Evolutionary conservation across 2,797 vertebrate species (phyloP), one percentile per base, ranked within the genome.

Genomic region (Chromis chromis): DNA sequence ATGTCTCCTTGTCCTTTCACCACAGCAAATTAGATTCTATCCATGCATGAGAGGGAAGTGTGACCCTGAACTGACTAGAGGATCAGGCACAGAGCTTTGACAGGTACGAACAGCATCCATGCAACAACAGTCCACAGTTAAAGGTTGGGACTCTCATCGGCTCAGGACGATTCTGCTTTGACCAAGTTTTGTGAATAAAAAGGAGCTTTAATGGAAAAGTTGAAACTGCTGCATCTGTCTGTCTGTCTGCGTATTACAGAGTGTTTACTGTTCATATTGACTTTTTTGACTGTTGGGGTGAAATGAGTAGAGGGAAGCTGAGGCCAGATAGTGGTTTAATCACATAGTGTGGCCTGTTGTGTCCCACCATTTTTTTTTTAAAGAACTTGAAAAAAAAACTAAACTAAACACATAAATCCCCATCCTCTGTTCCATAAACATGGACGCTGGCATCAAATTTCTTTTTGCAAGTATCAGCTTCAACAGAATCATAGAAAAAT

Each of bases 1-100:
- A 94, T 94, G 94, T 96, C 95, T 94, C 91, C 92, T 94, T 94
- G 94, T 95, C 92, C 92, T 93, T 93, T 93, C 92, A 92, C 88
- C 90, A 86, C 86, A 89, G 89, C 90, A 95, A 94, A 95, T 94
- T 94, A 94, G 91, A 94, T 94, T 94, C 83, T 87, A 81, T 61
- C 91, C 84, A 90, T 86, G 91, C 93, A 92, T 88, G 84, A 89
- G 86, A 82, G 88, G 74, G 76, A 90, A 90, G 93, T 89, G 88
- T 94, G 93, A 94, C 94, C 94, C 91, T 89, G 93, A 92, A 90
- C 91, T 92, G 93, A 93, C 92, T 86, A 78, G 86, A 90, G 86
- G 89, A 94, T 92, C 85, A 91, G 89, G 48, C 77, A 13, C 42
- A 79, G 69, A 76, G 87, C 84, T 85, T 71, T 89, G 91, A 92